phyloP scores from a whole-genome alignment of 92 coral and sea anemone genomes.

The Epizoanthus fatuus region DNA sequence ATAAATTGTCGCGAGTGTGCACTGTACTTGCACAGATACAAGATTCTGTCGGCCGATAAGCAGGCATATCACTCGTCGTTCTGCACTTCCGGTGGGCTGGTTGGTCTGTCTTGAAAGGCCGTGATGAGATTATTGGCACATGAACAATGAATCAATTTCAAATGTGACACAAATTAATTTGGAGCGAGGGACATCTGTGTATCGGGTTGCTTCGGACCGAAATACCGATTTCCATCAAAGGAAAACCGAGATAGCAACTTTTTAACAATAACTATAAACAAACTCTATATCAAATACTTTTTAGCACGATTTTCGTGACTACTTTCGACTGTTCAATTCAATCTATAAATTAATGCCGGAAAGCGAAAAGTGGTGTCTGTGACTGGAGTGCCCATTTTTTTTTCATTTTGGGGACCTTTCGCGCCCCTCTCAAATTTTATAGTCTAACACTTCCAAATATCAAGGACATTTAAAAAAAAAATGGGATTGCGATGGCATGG shows the following conservation, averaged over 20 bases:
- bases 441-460: too few species aligned
- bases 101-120: neutral
- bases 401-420: too few species aligned
- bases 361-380: too few species aligned
- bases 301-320: neutral
- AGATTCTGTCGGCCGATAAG: constrained; percentile 37
- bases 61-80: constrained; percentile 23
- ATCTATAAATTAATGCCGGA: too few species aligned
- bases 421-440: too few species aligned
- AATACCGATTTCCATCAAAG: constrained; percentile 11
- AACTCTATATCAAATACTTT: constrained; percentile 2
- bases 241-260: neutral
- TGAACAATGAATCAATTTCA: constrained; percentile 33
- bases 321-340: too few species aligned
- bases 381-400: too few species aligned
- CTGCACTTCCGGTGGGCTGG: constrained; percentile 32
- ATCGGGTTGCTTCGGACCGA: constrained; percentile 20
- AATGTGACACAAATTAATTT: constrained; percentile 53
- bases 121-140: constrained; percentile 12
- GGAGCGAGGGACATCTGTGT: constrained; percentile 11
- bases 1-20: neutral
- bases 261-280: neutral
- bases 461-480: too few species aligned
- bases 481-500: neutral
- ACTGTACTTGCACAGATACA: constrained; percentile 27